Base-by-base conservation (phyloP, 2,113 vertebrate species). In the Uropsilus gracilis region DNA sequence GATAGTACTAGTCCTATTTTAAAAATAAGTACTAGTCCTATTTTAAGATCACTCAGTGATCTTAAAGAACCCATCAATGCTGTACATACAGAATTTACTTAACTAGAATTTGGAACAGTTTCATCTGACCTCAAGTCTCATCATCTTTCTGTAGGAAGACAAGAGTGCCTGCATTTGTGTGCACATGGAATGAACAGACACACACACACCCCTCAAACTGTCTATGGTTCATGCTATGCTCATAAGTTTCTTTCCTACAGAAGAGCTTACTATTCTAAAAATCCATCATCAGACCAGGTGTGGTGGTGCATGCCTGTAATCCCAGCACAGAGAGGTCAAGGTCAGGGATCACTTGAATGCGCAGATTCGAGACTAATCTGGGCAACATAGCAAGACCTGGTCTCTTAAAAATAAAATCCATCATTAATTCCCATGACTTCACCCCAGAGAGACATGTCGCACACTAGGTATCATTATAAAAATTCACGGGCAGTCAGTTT, bases 171-270 rank as follows among this genome's bases (percentile, higher is more conserved):
- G 4, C 0, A 37, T 3, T 6, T 20, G 24, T 22, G 1, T 37
- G n/a, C 14, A 26, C n/a, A 18, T 13, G 17, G 18, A 9, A 32
- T 1, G 18, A 69, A 8, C 9, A 18, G 26, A 24, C 20, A 32
- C 0, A 1, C 6, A 20, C 5, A 18, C 3, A 26, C 14, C 13
- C n/a, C n/a, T n/a, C n/a, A n/a, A 37, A 18, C 11, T 5, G 3
- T 59, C 12, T 0, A n/a, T n/a, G 3, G 32, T 14, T 94, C 71
- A 32, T 53, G 80, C 39, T 14, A 11, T 34, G 13, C 28, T 17
- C 22, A 24, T 5, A 28, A 37, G 26, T 34, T 34, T 5, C 57
- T 59, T 78, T 63, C 50, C 3, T 9, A 1, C 69, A 61, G n/a
- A 59, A 90, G 3, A 76, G 22, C 7, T 18, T 26, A 66, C 32